Evolutionary conservation across 2,113 vertebrate genomes (phyloP).

Genomic region (Mesoclemmys tuberculata): DNA sequence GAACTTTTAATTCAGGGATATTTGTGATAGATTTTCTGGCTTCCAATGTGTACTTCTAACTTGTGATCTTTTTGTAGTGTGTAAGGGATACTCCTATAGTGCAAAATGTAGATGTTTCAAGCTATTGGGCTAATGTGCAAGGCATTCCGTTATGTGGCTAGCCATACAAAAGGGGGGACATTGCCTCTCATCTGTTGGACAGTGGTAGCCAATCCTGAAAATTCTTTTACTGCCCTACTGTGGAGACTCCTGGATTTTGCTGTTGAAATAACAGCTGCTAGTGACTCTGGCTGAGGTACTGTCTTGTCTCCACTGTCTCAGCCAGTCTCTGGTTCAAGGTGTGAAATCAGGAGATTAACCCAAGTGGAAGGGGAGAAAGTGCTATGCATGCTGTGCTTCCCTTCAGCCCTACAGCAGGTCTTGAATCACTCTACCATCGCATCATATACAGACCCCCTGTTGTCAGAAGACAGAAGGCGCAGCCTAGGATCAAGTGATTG

Average conservation of each 20-base stretch:
- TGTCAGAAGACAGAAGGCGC: neutral
- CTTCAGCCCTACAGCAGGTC: neutral
- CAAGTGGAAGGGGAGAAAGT: neutral
- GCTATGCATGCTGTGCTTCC: neutral
- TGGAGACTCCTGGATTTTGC: neutral
- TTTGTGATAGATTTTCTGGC: neutral
- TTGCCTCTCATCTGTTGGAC: neutral
- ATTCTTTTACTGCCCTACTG: neutral
- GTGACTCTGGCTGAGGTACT: neutral
- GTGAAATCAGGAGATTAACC: neutral
- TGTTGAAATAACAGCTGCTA: neutral
- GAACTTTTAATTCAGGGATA: neutral
- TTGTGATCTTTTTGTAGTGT: neutral
- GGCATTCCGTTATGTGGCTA: neutral
- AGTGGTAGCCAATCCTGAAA: neutral
- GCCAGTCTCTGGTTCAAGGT: neutral
- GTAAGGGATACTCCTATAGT: neutral
- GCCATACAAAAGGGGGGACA: too few relatives aligned
- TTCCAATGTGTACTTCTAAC: neutral
- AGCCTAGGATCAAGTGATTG: neutral
- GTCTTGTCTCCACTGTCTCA: neutral
- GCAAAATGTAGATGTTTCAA: neutral
- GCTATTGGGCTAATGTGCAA: neutral
- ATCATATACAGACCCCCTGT: neutral
- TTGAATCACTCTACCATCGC: neutral